Evolutionary conservation across 2,888 invertebrate species (phyloP), one percentile per base, ranked within the genome.

Genomic region (Tinea semifulvella): DNA sequence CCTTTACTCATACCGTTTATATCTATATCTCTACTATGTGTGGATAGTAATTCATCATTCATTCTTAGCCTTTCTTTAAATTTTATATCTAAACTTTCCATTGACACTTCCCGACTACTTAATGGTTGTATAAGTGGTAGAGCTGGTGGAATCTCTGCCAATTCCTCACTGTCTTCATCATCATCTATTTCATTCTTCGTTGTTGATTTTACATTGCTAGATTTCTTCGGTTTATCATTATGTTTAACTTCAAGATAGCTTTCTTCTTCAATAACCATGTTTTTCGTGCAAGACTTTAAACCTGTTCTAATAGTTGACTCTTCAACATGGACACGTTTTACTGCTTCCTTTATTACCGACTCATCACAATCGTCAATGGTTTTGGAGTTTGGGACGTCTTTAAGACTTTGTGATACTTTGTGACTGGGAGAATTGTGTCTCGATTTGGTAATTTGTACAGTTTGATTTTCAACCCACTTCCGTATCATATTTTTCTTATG

Each of bases 401-500:
- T 72, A 14, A 66, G 63, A 47, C 50, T 55, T 44, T 55, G 47
- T 44, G 57, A 56, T 8, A 52, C 38, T 63, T 74, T 77, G 48
- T 79, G 79, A 51, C 72, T 79, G 16, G 84, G 77, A 10, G 85
- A 82, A 49, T 68, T 81, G 51, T 85, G 85, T 53, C 85, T 84
- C 1, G 85, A 84, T 58, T 86, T 86, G 60, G 90, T 88, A 53
- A 92, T 90, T 74, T 93, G 92, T 13, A 88, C 86, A 1, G 91
- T 91, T 70, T 94, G 94, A 61, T 92, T 93, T 70, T 94, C 94
- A 1, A 95, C 94, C 95, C 95, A 95, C 61, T 94, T 91, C 40
- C 92, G 83, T 43, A 95, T 95, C 95, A 95, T 95, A 55, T 90
- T 91, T 67, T 94, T 93, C 65, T 96, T 96, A 57, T 94, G 93